These are phyloP conservation scores for Odontocolon sp. DNA, from an alignment of 2,888 invertebrate species.

Conservation along the genomic window DNA sequence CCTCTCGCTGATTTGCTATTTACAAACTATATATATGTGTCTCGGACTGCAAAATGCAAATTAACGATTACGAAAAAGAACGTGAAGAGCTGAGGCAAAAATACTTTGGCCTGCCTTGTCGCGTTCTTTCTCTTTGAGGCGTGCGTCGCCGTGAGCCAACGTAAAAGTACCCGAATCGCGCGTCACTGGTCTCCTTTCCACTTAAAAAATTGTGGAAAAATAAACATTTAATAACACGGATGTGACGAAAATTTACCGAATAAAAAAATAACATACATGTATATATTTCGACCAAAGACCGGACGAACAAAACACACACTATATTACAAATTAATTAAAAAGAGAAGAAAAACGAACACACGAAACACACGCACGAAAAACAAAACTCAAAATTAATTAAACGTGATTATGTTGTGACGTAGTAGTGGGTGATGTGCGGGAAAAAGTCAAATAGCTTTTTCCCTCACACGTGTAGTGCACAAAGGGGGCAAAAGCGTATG, in stretches of 20 bases:
- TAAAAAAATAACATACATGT: background rate
- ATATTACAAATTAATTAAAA: background rate
- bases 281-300: constrained; percentile 52
- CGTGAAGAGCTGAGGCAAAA: constrained; percentile 25
- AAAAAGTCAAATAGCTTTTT: constrained; percentile 17
- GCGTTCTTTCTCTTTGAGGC: constrained; percentile 50
- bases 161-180: constrained; percentile 54
- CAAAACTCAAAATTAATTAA: background rate
- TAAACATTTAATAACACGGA: background rate
- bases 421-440: constrained; percentile 20
- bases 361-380: background rate
- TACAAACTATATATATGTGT: constrained; percentile 39
- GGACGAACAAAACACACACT: constrained; percentile 53
- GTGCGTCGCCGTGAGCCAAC: constrained; percentile 76
- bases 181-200: constrained; percentile 52
- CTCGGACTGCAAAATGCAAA: constrained; percentile 54
- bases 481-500: constrained; percentile 63
- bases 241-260: background rate
- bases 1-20: constrained; percentile 53
- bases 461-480: constrained; percentile 53
- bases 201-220: constrained; percentile 3
- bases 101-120: constrained; percentile 25
- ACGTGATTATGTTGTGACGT: constrained; percentile 1
- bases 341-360: background rate
- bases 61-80: constrained; percentile 53